Evolutionary conservation across 2,888 invertebrate genomes (phyloP), one percentile per base, ranked within the genome.

Genomic region (Dicyrtoma fusca): DNA sequence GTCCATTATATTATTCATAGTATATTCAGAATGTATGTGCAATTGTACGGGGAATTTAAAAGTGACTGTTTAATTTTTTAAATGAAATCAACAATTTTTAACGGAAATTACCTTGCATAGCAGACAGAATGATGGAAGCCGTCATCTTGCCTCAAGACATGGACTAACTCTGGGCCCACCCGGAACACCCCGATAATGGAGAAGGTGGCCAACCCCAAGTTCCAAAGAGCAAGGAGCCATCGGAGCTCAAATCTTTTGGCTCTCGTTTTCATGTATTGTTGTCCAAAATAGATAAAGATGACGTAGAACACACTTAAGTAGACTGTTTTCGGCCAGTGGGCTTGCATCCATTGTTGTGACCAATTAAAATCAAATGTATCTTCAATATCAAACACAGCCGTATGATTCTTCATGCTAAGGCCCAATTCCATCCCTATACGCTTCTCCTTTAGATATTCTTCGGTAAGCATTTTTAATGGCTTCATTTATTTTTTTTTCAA

Each of bases 81-180:
- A n/a, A n/a, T n/a, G n/a, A n/a, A n/a, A n/a, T n/a, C n/a, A n/a
- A n/a, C n/a, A n/a, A n/a, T n/a, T n/a, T n/a, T n/a, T n/a, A n/a
- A n/a, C n/a, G n/a, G n/a, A n/a, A n/a, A 80, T 81, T 79, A 92
- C 89, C 93, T 94, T 81, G 94, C 94, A 85, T 94, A 91, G 86
- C 98, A 99, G 81, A 97, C 91, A 72, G 97, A 97, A 86, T 97
- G 94, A 84, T 94, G 93, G 81, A 97, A 88, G 74, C 98, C 97
- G 84, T 95, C 91, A 84, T 94, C 91, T 81, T 89, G 69, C 64
- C 76, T 88, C 75, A 97, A 87, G 71, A 94, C 93, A 84, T 94
- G 92, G 71, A 94, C 84, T 82, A 98, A 88, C 86, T 98, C 98
- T 0, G 98, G 97, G 53, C 95, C 89, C 76, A 96, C 97, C 82